Conservation (phyloP, 2,113 vertebrate species). For the Myodes glareolus region DNA sequence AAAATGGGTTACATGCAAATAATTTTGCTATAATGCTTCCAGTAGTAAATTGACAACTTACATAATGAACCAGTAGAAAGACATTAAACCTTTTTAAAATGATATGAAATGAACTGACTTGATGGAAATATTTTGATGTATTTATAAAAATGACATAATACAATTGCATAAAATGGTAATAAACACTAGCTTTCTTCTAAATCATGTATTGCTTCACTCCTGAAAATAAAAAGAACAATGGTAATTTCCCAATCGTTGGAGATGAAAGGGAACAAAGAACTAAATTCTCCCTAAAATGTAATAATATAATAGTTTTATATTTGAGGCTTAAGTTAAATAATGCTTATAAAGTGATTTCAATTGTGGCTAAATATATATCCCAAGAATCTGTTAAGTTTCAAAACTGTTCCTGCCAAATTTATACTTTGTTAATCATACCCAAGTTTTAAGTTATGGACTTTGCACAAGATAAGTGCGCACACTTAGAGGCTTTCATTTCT, state of each 20-base stretch:
- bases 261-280: conserved; percentile 40
- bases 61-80: conserved; percentile 56
- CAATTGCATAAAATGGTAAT: background rate
- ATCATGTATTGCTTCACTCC: background rate
- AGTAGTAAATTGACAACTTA: conserved; percentile 38
- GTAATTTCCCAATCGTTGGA: background rate
- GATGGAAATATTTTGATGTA: conserved; percentile 24
- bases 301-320: background rate
- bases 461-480: background rate
- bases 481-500: background rate
- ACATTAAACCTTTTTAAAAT: conserved; percentile 36
- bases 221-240: conserved; percentile 45
- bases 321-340: background rate
- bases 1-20: conserved; percentile 24
- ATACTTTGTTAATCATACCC: background rate
- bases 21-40: conserved; percentile 2
- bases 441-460: background rate
- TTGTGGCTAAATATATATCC: background rate
- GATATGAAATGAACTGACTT: conserved; percentile 34
- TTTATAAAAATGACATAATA: conserved; percentile 25
- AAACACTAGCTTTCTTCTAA: conserved; percentile 22
- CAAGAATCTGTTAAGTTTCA: background rate
- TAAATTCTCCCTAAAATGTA: background rate
- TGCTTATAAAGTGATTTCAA: background rate
- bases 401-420: background rate